Evolutionary conservation across 2,888 invertebrate genomes (phyloP).

Genomic region (Bugula neritina): DNA sequence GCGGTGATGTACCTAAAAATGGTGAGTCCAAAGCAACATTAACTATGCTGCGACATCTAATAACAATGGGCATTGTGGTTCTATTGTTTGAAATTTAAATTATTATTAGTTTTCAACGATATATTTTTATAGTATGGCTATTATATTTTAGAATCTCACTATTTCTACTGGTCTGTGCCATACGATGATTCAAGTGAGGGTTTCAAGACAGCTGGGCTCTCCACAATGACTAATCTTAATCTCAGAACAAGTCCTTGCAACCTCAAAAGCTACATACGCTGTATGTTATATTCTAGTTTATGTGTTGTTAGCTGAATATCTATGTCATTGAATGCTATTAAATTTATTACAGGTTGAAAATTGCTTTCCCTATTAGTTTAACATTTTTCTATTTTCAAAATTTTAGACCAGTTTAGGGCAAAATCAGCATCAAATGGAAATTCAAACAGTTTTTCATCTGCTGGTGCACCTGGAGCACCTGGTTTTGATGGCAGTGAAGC

Average conservation of each 20-base stretch:
- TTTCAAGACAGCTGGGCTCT: neutral
- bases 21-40: neutral
- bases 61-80: no score
- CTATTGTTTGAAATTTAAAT: no score
- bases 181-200: slow-evolving; percentile 12
- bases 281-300: no score
- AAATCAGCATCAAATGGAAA: neutral
- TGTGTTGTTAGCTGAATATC: no score
- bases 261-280: slow-evolving; percentile 7
- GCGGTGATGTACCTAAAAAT: neutral
- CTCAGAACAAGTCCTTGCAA: neutral
- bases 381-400: no score
- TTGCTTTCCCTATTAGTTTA: no score
- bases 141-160: neutral
- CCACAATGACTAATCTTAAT: neutral
- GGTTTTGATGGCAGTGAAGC: neutral
- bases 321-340: no score
- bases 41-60: no score
- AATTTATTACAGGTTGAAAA: no score
- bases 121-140: no score
- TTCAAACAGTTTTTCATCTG: neutral
- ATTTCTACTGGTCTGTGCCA: slow-evolving; percentile 1
- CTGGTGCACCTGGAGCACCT: slow-evolving; percentile 2
- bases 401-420: neutral
- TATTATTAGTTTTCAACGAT: no score